A percentile compares a stretch with the other conserved stretches of the same genome.
phyloP scores from a whole-genome alignment of 1,140 invertebrate species.

The fruit fly (Drosophila melanogaster) region DNA sequence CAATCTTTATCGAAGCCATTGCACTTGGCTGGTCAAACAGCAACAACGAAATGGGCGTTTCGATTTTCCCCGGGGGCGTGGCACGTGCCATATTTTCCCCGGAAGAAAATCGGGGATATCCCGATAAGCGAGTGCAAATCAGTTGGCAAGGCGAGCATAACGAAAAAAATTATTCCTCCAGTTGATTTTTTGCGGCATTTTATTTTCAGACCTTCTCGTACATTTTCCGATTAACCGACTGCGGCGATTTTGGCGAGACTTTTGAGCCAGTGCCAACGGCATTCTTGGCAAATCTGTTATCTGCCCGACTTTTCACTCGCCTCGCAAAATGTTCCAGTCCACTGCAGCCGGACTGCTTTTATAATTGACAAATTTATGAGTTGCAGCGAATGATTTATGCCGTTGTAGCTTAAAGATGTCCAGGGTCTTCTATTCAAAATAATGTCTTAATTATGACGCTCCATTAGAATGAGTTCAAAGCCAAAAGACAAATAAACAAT shows the following conservation, averaged over 20 bases:
- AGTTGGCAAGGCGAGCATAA: slow-evolving; percentile 54
- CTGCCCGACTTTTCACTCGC: slow-evolving; percentile 36
- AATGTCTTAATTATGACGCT: slow-evolving; percentile 45
- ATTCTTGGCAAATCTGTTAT: slow-evolving; percentile 75
- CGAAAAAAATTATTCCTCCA: slow-evolving; percentile 60
- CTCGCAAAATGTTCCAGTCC: slow-evolving; percentile 54
- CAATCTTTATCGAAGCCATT: slow-evolving; percentile 81
- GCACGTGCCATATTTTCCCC: slow-evolving; percentile 54
- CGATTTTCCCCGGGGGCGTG: slow-evolving; percentile 30
- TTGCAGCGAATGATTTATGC: slow-evolving; percentile 44
- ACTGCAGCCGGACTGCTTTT: slow-evolving; percentile 61
- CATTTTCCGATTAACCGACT: slow-evolving; percentile 75
- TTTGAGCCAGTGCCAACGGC: slow-evolving; percentile 64
- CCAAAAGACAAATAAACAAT: slow-evolving; percentile 35
- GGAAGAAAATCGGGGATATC: slow-evolving; percentile 27
- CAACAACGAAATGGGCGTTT: slow-evolving; percentile 49
- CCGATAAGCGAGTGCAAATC: slow-evolving; percentile 77
- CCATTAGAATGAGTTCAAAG: slow-evolving; percentile 11
- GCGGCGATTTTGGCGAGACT: slow-evolving; percentile 31
- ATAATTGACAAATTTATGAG: slow-evolving; percentile 63
- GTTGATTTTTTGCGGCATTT: slow-evolving; percentile 74
- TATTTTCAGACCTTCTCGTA: slow-evolving; percentile 19
- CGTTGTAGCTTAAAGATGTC: slow-evolving; percentile 1
- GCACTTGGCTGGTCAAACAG: slow-evolving; percentile 72
- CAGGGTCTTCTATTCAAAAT: slow-evolving; percentile 11